These are phyloP conservation scores for Falco berigora DNA, from an alignment of 2,797 vertebrate species.

Conservation along the genomic window DNA sequence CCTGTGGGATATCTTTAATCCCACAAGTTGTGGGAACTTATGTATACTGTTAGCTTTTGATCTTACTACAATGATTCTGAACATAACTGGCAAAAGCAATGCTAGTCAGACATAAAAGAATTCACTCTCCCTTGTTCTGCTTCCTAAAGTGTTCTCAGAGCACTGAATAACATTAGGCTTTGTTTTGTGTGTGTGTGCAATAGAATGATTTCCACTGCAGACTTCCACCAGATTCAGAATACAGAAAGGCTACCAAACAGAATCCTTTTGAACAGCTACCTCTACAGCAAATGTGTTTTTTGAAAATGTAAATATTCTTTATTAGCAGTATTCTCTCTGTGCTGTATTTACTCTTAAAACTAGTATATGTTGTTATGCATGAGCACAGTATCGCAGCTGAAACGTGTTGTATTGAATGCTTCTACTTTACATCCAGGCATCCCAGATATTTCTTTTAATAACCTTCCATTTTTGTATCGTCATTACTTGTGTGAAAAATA, in stretches of 20 bases:
- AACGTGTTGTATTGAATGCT: neutral
- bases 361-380: neutral
- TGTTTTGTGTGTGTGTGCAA: neutral
- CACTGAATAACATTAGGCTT: conserved; percentile 1
- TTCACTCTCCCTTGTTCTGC: conserved; percentile 55
- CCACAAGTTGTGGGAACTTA: conserved; percentile 35
- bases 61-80: conserved; percentile 62
- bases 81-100: conserved; percentile 32
- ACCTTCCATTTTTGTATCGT: neutral
- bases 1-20: conserved; percentile 66
- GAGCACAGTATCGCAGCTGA: neutral
- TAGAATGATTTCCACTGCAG: neutral
- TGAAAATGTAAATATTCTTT: neutral
- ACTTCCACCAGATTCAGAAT: neutral
- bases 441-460: neutral
- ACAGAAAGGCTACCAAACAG: neutral
- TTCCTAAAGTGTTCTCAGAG: conserved; percentile 48
- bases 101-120: conserved; percentile 67
- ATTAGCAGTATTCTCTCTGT: neutral
- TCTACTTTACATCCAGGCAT: neutral
- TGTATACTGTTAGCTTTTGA: conserved; percentile 64
- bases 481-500: neutral
- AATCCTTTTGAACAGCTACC: neutral
- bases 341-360: neutral
- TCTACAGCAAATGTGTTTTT: neutral